Evolutionary conservation across 2,113 vertebrate genomes (phyloP).

Genomic region (Xiphorhynchus elegans): DNA sequence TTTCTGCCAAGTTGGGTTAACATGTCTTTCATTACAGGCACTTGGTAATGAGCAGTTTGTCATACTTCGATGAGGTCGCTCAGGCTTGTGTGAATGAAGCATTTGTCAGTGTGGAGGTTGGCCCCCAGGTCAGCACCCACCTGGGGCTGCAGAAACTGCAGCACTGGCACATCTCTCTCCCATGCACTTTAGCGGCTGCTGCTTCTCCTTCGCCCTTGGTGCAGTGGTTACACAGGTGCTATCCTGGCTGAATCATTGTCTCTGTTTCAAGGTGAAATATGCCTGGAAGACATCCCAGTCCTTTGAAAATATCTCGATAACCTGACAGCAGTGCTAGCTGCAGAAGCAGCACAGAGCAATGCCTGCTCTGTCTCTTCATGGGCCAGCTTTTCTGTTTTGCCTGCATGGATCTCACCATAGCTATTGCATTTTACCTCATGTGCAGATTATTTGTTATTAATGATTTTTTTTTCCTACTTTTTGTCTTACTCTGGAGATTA

Average conservation of each 20-base stretch:
- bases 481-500: background rate
- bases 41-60: conserved; percentile 7
- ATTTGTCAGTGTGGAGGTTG: rapidly evolving
- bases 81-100: background rate
- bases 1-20: conserved; percentile 16
- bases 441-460: background rate
- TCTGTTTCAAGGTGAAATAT: conserved; percentile 24
- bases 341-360: background rate
- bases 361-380: background rate
- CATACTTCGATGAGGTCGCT: background rate
- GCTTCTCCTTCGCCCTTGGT: background rate
- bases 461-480: background rate
- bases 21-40: background rate
- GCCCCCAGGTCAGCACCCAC: background rate
- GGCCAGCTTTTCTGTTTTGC: background rate
- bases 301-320: background rate
- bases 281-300: background rate
- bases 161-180: background rate
- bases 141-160: rapidly evolving
- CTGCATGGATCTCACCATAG: background rate
- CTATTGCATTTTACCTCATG: background rate
- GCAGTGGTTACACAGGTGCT: background rate
- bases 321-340: background rate
- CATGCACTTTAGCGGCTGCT: rapidly evolving
- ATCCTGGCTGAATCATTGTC: background rate